A percentile compares a stretch with the other conserved stretches of the same genome.
phyloP scores from a whole-genome alignment of 53 echinoderm and acorn worm genomes.

The Patiria pectinifera region DNA sequence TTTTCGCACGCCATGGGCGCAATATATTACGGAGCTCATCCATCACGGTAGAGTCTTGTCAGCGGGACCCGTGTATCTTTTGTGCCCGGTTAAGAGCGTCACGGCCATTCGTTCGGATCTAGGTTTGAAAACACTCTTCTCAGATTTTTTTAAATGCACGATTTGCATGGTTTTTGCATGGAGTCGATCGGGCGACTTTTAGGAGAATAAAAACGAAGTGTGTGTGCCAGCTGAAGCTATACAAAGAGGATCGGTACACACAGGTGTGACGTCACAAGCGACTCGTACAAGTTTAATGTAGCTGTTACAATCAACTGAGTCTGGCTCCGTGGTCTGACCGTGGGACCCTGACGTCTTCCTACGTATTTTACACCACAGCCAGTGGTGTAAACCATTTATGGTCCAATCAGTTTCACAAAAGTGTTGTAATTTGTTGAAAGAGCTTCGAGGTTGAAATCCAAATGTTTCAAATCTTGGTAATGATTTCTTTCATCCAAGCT shows the following conservation, averaged over 20 bases:
- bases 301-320: not conserved
- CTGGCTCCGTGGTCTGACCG: not conserved
- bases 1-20: constrained; percentile 69
- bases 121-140: not conserved
- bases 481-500: too few species aligned
- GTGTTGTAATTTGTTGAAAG: too few species aligned
- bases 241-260: not conserved
- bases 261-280: not conserved
- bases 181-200: not conserved
- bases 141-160: not conserved
- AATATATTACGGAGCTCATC: constrained; percentile 62
- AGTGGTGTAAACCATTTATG: not conserved
- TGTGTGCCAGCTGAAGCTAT: not conserved
- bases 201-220: not conserved
- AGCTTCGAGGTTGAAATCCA: too few species aligned
- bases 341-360: not conserved
- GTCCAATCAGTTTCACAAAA: too few species aligned
- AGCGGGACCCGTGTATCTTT: constrained; percentile 25
- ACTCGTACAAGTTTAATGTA: constrained; percentile 3
- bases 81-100: constrained; percentile 2
- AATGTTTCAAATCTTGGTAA: too few species aligned
- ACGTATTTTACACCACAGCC: not conserved
- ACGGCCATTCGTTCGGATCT: not conserved
- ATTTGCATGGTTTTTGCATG: constrained; percentile 13
- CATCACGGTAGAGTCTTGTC: constrained; percentile 50